These are phyloP conservation scores for Homalodisca vitripennis DNA, from an alignment of 1,140 invertebrate species.

Conservation along the genomic window DNA sequence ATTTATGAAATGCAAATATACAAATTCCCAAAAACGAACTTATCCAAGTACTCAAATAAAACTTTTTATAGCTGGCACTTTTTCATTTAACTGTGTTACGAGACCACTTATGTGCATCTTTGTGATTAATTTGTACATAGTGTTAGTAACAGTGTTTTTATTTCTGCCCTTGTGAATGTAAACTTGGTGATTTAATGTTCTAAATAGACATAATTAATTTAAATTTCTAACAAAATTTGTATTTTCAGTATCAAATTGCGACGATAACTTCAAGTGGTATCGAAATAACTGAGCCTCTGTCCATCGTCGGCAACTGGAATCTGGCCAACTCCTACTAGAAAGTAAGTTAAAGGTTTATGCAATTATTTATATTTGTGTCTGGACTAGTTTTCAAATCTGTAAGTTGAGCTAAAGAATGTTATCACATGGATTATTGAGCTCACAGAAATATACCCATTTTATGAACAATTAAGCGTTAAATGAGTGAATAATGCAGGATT, in stretches of 20 bases:
- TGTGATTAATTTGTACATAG: neutral
- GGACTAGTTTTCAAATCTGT: too few species aligned
- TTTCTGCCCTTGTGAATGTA: neutral
- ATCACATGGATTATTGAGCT: too few species aligned
- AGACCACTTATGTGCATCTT: neutral
- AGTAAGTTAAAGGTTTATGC: too few species aligned
- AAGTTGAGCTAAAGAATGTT: too few species aligned
- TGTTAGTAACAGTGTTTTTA: neutral
- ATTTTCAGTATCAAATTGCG: conserved; percentile 52
- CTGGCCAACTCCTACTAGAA: conserved; percentile 40
- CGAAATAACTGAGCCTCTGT: conserved; percentile 49
- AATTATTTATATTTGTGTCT: too few species aligned
- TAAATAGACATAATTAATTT: conserved; percentile 9
- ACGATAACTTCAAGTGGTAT: conserved; percentile 51
- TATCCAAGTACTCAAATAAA: too few species aligned
- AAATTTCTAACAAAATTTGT: conserved; percentile 30
- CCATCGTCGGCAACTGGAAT: conserved; percentile 50
- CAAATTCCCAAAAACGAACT: too few species aligned
- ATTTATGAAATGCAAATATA: too few species aligned
- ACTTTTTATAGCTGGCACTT: neutral
- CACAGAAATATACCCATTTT: too few species aligned
- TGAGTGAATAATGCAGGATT: too few species aligned
- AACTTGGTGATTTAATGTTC: neutral
- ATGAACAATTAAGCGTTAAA: too few species aligned
- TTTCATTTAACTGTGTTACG: neutral